A percentile compares a stretch with the other conserved stretches of the same genome.
phyloP scores from a whole-genome alignment of 2,113 vertebrate species.

The Cinclus cinclus region DNA sequence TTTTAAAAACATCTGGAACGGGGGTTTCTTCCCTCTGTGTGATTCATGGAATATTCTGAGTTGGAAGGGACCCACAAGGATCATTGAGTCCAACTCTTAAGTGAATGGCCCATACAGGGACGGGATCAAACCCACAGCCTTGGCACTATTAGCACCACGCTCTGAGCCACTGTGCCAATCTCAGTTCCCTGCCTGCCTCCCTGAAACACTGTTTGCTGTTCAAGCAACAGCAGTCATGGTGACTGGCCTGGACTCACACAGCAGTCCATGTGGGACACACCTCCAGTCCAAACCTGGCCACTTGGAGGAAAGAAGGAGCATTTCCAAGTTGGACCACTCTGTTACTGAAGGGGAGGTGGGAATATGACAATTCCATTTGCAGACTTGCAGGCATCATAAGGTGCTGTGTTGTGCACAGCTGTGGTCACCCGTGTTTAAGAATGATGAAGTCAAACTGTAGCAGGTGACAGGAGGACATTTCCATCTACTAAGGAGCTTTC shows the following conservation, averaged over 20 bases:
- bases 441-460: fast-evolving
- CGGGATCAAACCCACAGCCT: not conserved
- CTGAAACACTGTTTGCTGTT: not conserved
- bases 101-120: not conserved
- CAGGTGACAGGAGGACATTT: not conserved
- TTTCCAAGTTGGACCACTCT: not conserved
- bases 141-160: not conserved
- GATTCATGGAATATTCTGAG: not conserved
- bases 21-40: not conserved
- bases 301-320: fast-evolving
- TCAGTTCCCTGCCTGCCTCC: not conserved
- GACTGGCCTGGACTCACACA: not conserved
- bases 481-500: not conserved
- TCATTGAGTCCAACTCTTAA: fast-evolving
- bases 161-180: no score
- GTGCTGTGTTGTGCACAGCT: not conserved
- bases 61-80: not conserved
- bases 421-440: not conserved
- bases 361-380: not conserved
- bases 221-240: not conserved
- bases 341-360: not conserved
- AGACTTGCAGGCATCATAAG: not conserved
- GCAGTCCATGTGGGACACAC: fast-evolving
- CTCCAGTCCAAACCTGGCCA: not conserved
- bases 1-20: not conserved